Evolutionary conservation across 2,797 vertebrate genomes (phyloP), one percentile per base, ranked within the genome.

Genomic region (Chrysocyon brachyurus): DNA sequence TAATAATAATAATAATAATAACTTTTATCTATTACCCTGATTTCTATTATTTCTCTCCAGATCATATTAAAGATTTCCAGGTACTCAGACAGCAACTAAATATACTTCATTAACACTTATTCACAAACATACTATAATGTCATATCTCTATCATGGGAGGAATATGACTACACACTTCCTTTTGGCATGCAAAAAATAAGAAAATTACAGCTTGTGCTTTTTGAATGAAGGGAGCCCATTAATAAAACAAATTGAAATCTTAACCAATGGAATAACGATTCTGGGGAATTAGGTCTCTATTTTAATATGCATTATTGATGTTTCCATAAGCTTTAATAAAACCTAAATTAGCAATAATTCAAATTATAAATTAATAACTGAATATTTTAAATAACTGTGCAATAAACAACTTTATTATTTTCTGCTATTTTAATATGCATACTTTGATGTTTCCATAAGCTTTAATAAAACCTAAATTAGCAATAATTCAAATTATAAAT

Each of bases 1-100:
- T 33, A 33, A 68, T 33, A 68, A 68, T 21, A 68, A 33, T n/a
- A 68, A 33, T 68, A 68, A 33, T 68, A 68, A 68, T 5, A 68
- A 33, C 33, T 33, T 33, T 10, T 56, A n/a, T 83, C 31, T 95
- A 21, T 94, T 97, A 94, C 36, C 22, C 22, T 59, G 59, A 56
- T 95, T 98, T 94, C 28, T 78, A 90, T 72, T 95, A 33, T 97
- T 97, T 98, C 12, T 91, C 17, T 93, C 73, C 40, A 77, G 26
- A 89, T 96, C 61, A 87, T 56, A 31, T 96, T 97, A 70, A 95
- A 70, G 56, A 66, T 93, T 96, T 97, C 31, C 75, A 97, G 93
- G 90, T 0, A 91, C 21, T 95, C 63, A 78, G 90, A 73, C 70
- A 26, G 14, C 17, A 96, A 59, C 22, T 61, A 73, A 54, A 2